A percentile compares a stretch with the other conserved stretches of the same genome.
Evolutionary conservation across 2,113 vertebrate species (phyloP).

Genomic region (Oreotrochilus melanogaster): DNA sequence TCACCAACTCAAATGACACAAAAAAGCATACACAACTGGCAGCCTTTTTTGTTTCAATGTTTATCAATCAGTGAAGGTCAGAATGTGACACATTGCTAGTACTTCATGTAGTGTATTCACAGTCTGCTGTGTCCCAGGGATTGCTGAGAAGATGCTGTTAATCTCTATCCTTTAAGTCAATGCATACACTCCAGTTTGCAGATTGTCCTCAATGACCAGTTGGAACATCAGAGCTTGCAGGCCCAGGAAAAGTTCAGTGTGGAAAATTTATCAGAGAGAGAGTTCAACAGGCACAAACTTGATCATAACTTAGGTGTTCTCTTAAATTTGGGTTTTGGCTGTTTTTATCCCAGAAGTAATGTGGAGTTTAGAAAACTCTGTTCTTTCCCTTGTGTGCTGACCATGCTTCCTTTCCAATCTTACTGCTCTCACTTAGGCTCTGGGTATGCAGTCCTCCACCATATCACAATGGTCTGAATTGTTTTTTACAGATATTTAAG

Average conservation of each 20-base stretch:
- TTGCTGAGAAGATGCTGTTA: not conserved
- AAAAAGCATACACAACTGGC: not conserved
- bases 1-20: not conserved
- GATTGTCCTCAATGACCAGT: not conserved
- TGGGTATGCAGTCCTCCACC: not conserved
- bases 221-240: not conserved
- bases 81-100: not conserved
- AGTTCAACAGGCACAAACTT: not conserved
- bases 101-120: not conserved
- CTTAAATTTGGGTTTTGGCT: not conserved
- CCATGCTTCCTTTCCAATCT: not conserved
- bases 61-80: not conserved
- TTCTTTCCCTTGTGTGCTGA: not conserved
- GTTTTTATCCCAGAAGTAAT: not conserved
- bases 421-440: not conserved
- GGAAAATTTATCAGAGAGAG: not conserved
- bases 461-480: not conserved
- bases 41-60: not conserved
- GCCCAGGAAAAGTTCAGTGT: not conserved
- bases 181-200: not conserved
- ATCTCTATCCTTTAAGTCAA: not conserved
- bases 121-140: not conserved
- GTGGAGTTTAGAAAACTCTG: not conserved
- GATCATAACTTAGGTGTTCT: not conserved
- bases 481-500: not conserved